phyloP scores from a whole-genome alignment of 2,113 vertebrate genomes.

The Circaetus gallicus region DNA sequence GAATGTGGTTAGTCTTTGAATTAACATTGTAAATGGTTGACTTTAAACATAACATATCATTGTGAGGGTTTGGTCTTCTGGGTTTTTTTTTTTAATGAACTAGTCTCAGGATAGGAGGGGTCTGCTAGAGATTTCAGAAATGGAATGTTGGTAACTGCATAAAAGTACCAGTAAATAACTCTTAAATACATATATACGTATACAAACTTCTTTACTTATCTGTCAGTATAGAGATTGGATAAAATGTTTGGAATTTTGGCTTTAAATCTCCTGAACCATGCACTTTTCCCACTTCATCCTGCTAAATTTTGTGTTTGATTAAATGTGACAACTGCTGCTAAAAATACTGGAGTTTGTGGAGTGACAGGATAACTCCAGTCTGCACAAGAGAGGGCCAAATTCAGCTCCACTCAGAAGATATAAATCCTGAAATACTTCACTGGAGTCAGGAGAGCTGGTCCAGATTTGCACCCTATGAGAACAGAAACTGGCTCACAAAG shows the following conservation, averaged over 20 bases:
- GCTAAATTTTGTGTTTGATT: conserved; percentile 54
- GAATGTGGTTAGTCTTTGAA: not conserved
- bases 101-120: not conserved
- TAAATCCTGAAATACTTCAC: conserved; percentile 37
- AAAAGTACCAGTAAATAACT: conserved; percentile 18
- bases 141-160: not conserved
- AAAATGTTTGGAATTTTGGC: conserved; percentile 61
- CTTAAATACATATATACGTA: not conserved
- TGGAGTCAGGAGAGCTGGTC: not conserved
- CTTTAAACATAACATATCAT: not conserved
- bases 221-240: not conserved
- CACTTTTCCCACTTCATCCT: conserved; percentile 57
- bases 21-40: not conserved
- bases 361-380: conserved; percentile 17
- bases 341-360: conserved; percentile 41
- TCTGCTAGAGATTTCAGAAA: conserved; percentile 5
- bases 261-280: conserved; percentile 26
- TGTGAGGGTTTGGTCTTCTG: not conserved
- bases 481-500: conserved; percentile 18
- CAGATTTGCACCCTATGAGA: conserved; percentile 23
- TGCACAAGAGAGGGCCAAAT: conserved; percentile 6
- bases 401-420: conserved; percentile 16
- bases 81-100: not conserved
- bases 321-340: conserved; percentile 64
- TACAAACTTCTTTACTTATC: conserved; percentile 15